These are phyloP conservation scores for Siphamia tubifer DNA, from an alignment of 2,113 vertebrate species.

Conservation along the genomic window DNA sequence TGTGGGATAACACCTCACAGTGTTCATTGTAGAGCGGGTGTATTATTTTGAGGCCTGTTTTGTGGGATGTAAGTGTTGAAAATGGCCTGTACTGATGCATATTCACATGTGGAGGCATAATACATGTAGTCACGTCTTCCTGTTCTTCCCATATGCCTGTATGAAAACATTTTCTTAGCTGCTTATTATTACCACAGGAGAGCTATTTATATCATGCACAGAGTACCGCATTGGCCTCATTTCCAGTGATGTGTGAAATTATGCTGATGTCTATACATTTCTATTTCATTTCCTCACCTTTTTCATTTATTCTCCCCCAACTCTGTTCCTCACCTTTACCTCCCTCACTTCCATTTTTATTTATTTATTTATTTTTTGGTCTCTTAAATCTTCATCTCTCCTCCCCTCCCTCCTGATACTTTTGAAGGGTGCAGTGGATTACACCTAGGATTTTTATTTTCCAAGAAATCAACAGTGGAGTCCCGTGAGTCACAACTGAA, in stretches of 20 bases:
- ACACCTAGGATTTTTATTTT: constrained; percentile 17
- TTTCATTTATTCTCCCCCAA: neutral
- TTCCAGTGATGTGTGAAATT: constrained; percentile 62
- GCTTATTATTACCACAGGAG: constrained; percentile 39
- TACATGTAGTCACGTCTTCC: neutral
- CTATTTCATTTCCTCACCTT: constrained; percentile 48
- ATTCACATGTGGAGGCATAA: too few relatives aligned
- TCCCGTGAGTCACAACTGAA: constrained; percentile 58
- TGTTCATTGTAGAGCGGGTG: too few relatives aligned
- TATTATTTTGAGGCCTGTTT: too few relatives aligned
- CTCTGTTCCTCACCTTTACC: neutral
- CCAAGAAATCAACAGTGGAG: constrained; percentile 45
- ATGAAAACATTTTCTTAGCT: constrained; percentile 6
- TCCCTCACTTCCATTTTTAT: constrained; percentile 4
- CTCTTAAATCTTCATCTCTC: neutral
- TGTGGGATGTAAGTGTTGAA: too few relatives aligned
- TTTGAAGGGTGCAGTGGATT: constrained; percentile 19
- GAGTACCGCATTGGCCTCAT: constrained; percentile 59
- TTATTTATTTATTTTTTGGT: neutral
- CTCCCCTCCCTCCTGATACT: neutral
- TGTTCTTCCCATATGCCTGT: neutral
- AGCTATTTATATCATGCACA: constrained; percentile 55
- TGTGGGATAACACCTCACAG: neutral
- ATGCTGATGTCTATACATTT: constrained; percentile 63
- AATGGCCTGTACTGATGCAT: too few relatives aligned